Evolutionary conservation across 2,888 invertebrate genomes (phyloP).

Genomic region (Drosophila limbata): DNA sequence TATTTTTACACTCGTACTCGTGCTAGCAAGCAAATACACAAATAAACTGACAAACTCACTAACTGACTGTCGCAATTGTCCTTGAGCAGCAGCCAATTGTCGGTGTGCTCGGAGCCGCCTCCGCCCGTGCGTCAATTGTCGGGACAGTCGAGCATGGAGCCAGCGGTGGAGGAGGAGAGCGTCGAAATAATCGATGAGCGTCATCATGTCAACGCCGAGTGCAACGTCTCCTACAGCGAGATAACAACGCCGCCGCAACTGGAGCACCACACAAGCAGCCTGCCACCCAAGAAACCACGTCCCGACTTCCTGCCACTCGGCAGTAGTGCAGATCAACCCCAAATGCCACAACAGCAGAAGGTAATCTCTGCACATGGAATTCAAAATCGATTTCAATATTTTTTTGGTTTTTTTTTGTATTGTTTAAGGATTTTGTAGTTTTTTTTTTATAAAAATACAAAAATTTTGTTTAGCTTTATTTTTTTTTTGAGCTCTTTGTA

Average conservation of each 20-base stretch:
- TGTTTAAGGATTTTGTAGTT: too few species aligned
- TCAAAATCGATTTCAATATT: too few species aligned
- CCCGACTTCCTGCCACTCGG: conserved; percentile 81
- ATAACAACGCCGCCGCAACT: conserved; percentile 40
- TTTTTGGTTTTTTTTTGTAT: too few species aligned
- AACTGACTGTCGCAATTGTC: conserved; percentile 12
- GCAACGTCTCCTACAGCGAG: conserved; percentile 43
- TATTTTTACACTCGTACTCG: conserved; percentile 6
- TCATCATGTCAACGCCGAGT: conserved; percentile 9
- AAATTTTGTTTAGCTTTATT: too few species aligned
- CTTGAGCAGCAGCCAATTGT: conserved; percentile 78
- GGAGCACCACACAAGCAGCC: conserved; percentile 51
- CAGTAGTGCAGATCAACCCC: conserved; percentile 37
- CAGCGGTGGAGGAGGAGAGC: conserved; percentile 84
- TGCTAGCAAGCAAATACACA: conserved; percentile 1
- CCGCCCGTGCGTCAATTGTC: conserved; percentile 82
- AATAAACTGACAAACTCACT: neutral
- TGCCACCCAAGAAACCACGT: conserved; percentile 77
- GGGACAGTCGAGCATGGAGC: conserved; percentile 85
- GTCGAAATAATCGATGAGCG: conserved; percentile 61
- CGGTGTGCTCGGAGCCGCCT: conserved; percentile 84
- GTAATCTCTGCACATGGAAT: conserved; percentile 12
- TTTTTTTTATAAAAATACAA: too few species aligned
- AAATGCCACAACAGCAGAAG: conserved; percentile 24
- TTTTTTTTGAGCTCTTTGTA: too few species aligned